Conservation (phyloP, 2,113 vertebrate species). For the Menura novaehollandiae region DNA sequence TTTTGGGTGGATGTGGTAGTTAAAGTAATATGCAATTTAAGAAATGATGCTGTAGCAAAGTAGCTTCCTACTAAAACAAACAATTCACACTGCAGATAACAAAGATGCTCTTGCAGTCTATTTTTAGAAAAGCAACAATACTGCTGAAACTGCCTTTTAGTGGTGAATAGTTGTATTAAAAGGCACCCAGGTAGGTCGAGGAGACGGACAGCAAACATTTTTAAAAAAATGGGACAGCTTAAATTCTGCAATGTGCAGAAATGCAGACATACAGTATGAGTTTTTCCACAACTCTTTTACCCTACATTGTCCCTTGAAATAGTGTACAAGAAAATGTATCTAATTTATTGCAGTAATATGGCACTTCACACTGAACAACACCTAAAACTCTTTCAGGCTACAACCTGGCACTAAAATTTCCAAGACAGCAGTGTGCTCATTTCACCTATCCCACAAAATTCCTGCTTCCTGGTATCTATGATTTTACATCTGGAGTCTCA, state of each 20-base stretch:
- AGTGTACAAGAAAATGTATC: neutral
- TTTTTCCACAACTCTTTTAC: neutral
- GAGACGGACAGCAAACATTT: neutral
- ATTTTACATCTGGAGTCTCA: neutral
- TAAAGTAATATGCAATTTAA: neutral
- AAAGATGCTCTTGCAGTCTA: neutral
- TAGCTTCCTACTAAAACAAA: neutral
- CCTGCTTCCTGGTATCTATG: neutral
- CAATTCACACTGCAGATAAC: neutral
- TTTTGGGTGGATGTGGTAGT: neutral
- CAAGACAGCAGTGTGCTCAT: neutral
- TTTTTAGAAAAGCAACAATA: constrained; percentile 14
- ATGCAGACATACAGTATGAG: neutral
- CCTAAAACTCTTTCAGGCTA: neutral
- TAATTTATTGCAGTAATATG: neutral
- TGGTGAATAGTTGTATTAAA: neutral
- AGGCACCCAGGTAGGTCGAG: neutral
- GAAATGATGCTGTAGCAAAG: neutral
- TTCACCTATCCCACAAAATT: neutral
- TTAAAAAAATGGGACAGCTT: neutral
- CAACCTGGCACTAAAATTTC: neutral
- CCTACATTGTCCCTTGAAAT: neutral
- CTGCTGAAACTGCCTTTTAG: neutral
- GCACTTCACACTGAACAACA: neutral
- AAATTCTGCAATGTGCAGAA: neutral